A percentile compares a stretch with the other conserved stretches of the same genome.
These are phyloP conservation scores for Lithophane semibrunnea DNA, from an alignment of 2,888 invertebrate genomes.

Conservation along the genomic window DNA sequence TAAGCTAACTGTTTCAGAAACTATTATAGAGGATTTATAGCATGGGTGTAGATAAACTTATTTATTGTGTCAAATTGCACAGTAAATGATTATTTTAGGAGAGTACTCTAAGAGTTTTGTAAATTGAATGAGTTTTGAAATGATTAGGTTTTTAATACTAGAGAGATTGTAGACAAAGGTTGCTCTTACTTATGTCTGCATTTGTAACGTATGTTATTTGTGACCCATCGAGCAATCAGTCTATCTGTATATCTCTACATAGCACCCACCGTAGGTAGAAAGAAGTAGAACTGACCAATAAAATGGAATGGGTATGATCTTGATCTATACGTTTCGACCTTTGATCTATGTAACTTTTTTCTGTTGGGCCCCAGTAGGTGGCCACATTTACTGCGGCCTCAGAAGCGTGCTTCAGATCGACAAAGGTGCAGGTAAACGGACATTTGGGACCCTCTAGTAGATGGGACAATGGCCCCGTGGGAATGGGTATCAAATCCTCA, in stretches of 20 bases:
- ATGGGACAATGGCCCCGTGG: background rate
- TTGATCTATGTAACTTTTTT: background rate
- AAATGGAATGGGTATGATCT: background rate
- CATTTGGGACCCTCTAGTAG: background rate
- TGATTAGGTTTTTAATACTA: background rate
- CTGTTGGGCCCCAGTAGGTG: background rate
- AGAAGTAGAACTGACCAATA: background rate
- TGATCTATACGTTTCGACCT: background rate
- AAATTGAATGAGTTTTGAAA: slow-evolving; percentile 16
- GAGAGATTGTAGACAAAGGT: background rate
- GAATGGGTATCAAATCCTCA: background rate
- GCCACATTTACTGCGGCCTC: background rate
- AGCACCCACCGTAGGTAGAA: background rate
- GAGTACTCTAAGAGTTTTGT: slow-evolving; percentile 1
- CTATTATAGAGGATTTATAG: too few relatives aligned
- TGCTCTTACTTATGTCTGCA: too few relatives aligned
- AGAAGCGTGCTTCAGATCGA: background rate
- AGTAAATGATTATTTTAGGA: slow-evolving; percentile 5
- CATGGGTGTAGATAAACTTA: slow-evolving; percentile 4
- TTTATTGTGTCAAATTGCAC: slow-evolving; percentile 4
- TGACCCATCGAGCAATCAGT: background rate
- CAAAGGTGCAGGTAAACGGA: background rate
- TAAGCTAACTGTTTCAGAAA: too few relatives aligned
- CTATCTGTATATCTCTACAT: background rate
- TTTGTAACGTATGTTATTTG: too few relatives aligned